Evolutionary conservation across 2,888 invertebrate species (phyloP), one percentile per base, ranked within the genome.

Genomic region (Lasioglossum vierecki): DNA sequence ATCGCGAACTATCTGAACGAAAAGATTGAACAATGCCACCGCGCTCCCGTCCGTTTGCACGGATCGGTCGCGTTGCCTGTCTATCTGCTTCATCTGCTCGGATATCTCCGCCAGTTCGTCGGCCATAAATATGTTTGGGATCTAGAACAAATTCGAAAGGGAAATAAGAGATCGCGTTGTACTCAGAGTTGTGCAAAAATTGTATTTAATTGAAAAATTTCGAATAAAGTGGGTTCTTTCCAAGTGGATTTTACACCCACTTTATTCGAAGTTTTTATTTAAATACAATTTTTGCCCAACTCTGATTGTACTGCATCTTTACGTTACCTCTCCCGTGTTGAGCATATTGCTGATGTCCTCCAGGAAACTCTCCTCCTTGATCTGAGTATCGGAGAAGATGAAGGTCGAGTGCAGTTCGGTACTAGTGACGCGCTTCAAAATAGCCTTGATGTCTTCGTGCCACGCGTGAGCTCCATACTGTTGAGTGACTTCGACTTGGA

Each of bases 321-420:
- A 3, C 8, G 18, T 66, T 44, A 94, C 98, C 96, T 99, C 99
- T 4, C 99, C 99, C 0, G 98, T 97, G 94, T 99, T 99, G 71
- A 99, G 95, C 95, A 99, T 96, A 94, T 99, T 99, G 93, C 98
- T 98, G 1, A 99, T 97, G 92, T 99, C 99, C 95, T 99, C 99
- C 76, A 99, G 95, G 93, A 99, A 99, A 0, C 97, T 97, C 95
- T 99, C 99, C 95, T 98, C 97, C 96, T 99, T 99, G 60, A 99
- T 98, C 96, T 99, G 99, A 49, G 97, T 97, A 94, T 99, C 99
- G 57, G 98, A 97, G 93, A 99, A 99, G 4, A 99, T 95, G 94
- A 99, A 99, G 1, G 98, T 98, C 88, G 97, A 98, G 93, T 98
- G 97, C 91, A 97, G 96, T 90, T 99, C 99, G 0, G 97, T 97